These are phyloP conservation scores for Drosophila lowei DNA, from an alignment of 1,140 invertebrate genomes.

Conservation along the genomic window DNA sequence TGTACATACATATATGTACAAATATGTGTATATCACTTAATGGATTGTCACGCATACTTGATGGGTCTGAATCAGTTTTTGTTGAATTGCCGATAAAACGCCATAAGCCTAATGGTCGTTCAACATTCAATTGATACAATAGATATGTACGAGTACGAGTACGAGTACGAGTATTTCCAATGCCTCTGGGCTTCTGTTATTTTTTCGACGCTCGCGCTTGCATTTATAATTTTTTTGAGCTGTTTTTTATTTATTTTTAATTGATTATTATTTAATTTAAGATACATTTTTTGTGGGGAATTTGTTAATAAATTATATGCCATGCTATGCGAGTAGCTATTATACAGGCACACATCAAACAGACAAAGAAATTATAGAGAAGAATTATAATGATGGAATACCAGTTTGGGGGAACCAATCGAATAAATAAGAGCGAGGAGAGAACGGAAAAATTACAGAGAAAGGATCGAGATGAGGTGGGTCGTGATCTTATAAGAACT, in stretches of 20 bases:
- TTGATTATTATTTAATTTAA: neutral
- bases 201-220: neutral
- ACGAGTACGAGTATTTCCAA: neutral
- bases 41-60: slow-evolving; percentile 50
- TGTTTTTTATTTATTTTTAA: neutral
- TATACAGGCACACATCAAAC: too few species aligned
- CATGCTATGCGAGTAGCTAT: too few species aligned
- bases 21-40: slow-evolving; percentile 25
- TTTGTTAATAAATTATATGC: too few species aligned
- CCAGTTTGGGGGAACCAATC: too few species aligned
- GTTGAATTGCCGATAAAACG: slow-evolving; percentile 36
- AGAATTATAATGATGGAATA: too few species aligned
- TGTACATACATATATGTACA: slow-evolving; percentile 15
- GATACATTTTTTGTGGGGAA: too few species aligned
- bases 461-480: too few species aligned
- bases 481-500: too few species aligned
- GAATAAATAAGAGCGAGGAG: too few species aligned
- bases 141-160: neutral
- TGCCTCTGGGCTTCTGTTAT: neutral
- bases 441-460: too few species aligned
- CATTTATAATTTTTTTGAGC: too few species aligned
- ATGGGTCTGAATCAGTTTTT: slow-evolving; percentile 41
- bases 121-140: slow-evolving; percentile 35
- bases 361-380: too few species aligned
- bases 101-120: slow-evolving; percentile 42